Percentiles rank a stretch among this genome's conserved stretches.
Evolutionary conservation across 2,888 invertebrate species (phyloP).

Genomic region (Deilephila elpenor): DNA sequence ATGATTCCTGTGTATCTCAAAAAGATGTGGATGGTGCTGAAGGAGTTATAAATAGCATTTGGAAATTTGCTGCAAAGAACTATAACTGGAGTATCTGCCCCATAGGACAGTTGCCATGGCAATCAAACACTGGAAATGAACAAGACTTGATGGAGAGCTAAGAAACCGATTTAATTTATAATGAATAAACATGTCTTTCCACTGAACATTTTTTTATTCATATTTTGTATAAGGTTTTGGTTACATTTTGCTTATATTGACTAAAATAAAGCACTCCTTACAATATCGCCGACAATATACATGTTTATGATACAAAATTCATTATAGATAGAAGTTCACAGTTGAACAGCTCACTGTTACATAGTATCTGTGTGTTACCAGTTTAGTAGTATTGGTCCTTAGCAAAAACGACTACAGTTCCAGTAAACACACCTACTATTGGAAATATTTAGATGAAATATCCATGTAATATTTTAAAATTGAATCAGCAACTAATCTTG

Average conservation of each 20-base stretch:
- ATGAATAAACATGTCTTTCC: conserved; percentile 53
- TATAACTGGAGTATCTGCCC: conserved; percentile 77
- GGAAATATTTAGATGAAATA: conserved; percentile 44
- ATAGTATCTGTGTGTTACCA: conserved; percentile 65
- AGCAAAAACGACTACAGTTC: conserved; percentile 59
- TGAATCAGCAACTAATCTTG: conserved; percentile 41
- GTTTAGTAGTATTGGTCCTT: conserved; percentile 74
- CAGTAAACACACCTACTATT: conserved; percentile 48
- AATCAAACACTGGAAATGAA: conserved; percentile 48
- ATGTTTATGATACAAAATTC: conserved; percentile 80
- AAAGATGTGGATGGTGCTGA: conserved; percentile 33
- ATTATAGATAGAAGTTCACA: conserved; percentile 67
- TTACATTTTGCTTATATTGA: conserved; percentile 81
- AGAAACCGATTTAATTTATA: conserved; percentile 34
- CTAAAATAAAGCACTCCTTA: conserved; percentile 73
- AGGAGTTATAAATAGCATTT: conserved; percentile 54
- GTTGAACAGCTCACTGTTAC: conserved; percentile 63
- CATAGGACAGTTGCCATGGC: conserved; percentile 81
- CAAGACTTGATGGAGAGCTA: conserved; percentile 39
- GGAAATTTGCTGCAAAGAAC: conserved; percentile 61
- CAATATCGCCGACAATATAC: conserved; percentile 81
- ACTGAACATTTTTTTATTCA: conserved; percentile 79
- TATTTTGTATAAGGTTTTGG: conserved; percentile 84
- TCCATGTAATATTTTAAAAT: conserved; percentile 61
- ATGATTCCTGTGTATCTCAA: conserved; percentile 32